Conservation (phyloP, 1,140 invertebrate species). For the Cepaea nemoralis region DNA sequence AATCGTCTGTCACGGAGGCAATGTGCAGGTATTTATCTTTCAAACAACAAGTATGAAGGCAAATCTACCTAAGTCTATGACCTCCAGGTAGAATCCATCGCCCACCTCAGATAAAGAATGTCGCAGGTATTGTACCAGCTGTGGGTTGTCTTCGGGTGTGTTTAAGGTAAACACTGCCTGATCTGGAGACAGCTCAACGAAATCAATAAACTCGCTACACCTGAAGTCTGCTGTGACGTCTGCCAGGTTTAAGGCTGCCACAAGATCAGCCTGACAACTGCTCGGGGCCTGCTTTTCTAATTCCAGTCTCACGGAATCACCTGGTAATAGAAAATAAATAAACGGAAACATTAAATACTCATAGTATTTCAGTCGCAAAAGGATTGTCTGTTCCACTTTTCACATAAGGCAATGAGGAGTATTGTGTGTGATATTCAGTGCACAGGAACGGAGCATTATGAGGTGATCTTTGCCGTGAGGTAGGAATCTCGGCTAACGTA, state of each 20-base stretch:
- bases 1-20: too few species aligned
- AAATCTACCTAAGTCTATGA: constrained; percentile 37
- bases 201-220: constrained; percentile 37
- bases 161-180: constrained; percentile 29
- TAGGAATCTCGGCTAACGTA: too few species aligned
- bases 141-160: constrained; percentile 29
- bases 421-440: too few species aligned
- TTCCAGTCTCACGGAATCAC: constrained; percentile 39
- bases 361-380: too few species aligned
- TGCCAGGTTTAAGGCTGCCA: constrained; percentile 26
- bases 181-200: constrained; percentile 38
- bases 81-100: constrained; percentile 38
- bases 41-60: too few species aligned
- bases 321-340: constrained; percentile 18
- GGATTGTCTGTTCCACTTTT: too few species aligned
- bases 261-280: constrained; percentile 20
- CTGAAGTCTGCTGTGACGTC: constrained; percentile 44
- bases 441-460: too few species aligned
- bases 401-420: too few species aligned
- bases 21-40: too few species aligned
- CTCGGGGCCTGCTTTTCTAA: constrained; percentile 16
- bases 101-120: constrained; percentile 40
- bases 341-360: too few species aligned
- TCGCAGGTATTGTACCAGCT: constrained; percentile 42
- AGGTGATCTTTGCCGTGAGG: too few species aligned